Evolutionary conservation across 2,888 invertebrate genomes (phyloP), one percentile per base, ranked within the genome.

Genomic region (Brenthis hecate): DNA sequence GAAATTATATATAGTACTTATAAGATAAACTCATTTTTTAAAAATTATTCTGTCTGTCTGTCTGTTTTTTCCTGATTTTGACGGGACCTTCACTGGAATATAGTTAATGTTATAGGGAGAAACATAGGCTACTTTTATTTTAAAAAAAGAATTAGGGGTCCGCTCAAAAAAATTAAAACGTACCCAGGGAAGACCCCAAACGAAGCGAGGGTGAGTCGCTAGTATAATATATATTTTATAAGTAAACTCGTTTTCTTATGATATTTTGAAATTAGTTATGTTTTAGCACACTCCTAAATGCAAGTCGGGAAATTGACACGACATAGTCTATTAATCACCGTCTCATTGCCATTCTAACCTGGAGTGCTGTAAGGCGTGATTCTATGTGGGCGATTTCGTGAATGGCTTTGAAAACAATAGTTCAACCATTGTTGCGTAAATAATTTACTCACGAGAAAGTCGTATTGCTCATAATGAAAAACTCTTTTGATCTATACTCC

Each of bases 351-450:
- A 80, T 83, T 82, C 77, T 80, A 78, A 79, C 78, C 75, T 76
- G 78, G 75, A 78, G 73, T 74, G 82, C 81, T 80, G 83, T 82
- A 77, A 71, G 69, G 70, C 69, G 61, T 82, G 80, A 80, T 75
- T 76, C 73, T 70, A 70, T 74, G 83, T 82, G 79, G 87, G 85
- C 77, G 81, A 79, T 74, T 77, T 76, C 74, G 74, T 77, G 78
- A 81, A 84, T 78, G 78, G 74, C 82, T 81, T 81, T 77, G 76
- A 77, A 78, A 85, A 86, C 85, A 86, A 85, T 84, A 80, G 77
- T 68, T 77, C 72, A 75, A 76, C 79, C 78, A 85, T 85, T 81
- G 74, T 80, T 80, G 77, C 75, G 73, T 77, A 79, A 79, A 78
- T 76, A 64, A 65, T 74, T 70, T 75, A 75, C 80, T 76, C 76